Conservation (phyloP, 2,888 invertebrate genomes). For the Brachypalpus laphriformis region DNA sequence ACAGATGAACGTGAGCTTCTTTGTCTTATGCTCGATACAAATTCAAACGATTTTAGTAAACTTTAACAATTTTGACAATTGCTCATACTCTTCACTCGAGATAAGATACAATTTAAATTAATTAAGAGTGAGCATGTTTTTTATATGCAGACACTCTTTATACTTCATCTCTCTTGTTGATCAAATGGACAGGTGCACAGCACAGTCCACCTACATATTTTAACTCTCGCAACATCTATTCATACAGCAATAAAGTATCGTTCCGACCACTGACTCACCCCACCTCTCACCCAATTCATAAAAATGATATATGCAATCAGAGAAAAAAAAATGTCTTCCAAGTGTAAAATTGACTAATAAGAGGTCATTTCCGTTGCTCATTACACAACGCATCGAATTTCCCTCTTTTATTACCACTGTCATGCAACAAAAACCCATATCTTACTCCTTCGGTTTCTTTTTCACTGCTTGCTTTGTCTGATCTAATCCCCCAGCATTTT, state of each 20-base stretch:
- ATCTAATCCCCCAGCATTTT: conserved; percentile 41
- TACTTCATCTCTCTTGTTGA: neutral
- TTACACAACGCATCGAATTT: conserved; percentile 27
- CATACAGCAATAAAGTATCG: neutral
- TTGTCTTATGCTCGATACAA: too few species aligned
- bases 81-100: neutral
- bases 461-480: neutral
- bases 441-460: conserved; percentile 22
- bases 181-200: neutral
- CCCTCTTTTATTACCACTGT: conserved; percentile 6
- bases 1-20: too few species aligned
- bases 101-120: neutral
- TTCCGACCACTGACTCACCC: neutral
- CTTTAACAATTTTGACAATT: neutral
- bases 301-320: too few species aligned
- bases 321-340: conserved; percentile 64
- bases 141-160: neutral
- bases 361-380: conserved; percentile 66
- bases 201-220: too few species aligned
- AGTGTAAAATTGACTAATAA: conserved; percentile 63
- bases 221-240: neutral
- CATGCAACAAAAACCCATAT: conserved; percentile 29
- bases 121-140: neutral
- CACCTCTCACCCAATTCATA: neutral
- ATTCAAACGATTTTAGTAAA: too few species aligned